Conservation (phyloP, 2,888 invertebrate species). For the Agrochola litura region DNA sequence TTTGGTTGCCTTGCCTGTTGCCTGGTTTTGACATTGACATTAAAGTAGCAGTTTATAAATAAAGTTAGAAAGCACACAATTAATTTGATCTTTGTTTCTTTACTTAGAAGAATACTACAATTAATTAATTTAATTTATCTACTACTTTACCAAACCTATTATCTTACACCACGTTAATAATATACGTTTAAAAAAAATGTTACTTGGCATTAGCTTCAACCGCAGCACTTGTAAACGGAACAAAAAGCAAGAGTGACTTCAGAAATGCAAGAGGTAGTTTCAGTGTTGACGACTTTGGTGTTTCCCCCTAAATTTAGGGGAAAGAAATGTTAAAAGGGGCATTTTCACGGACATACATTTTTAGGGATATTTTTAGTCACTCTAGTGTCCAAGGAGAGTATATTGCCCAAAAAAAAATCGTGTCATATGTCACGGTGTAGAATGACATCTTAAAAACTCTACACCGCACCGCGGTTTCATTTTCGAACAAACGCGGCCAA, state of each 20-base stretch:
- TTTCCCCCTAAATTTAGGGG: no score
- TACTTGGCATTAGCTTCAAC: background rate
- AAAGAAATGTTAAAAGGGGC: no score
- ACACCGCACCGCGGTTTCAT: no score
- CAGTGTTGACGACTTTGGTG: no score
- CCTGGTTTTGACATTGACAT: slow-evolving; percentile 21
- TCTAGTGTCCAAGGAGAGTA: no score
- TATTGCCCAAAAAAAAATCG: no score
- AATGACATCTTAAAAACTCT: no score
- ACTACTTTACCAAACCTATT: background rate
- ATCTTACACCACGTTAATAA: background rate
- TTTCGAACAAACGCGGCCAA: no score
- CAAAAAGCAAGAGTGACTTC: background rate
- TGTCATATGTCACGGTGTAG: no score
- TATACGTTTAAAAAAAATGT: background rate
- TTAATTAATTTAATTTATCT: background rate
- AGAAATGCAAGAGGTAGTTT: background rate
- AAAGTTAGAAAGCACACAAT: background rate
- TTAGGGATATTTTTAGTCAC: no score
- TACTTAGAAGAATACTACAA: background rate
- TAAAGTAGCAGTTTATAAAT: background rate
- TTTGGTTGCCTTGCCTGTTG: background rate
- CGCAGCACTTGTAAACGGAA: background rate
- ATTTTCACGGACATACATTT: no score
- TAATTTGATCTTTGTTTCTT: background rate